Evolutionary conservation across 2,888 invertebrate genomes (phyloP), one percentile per base, ranked within the genome.

Genomic region (Baronia brevicornis): DNA sequence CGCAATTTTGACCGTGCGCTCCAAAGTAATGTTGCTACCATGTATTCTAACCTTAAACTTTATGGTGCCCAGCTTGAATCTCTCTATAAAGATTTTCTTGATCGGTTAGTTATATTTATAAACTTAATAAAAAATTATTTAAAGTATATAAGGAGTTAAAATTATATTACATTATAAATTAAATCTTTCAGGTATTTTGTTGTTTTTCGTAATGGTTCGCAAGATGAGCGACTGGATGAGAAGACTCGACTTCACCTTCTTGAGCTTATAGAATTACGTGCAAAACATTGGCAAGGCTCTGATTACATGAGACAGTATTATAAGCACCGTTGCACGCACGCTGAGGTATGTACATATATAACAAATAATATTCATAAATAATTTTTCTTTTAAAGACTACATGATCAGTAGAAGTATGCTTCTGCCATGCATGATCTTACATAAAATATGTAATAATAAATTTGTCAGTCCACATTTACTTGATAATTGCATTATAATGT

Each of bases 191-290:
- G 90, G 60, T 84, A 77, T 55, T 95, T 95, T 82, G 91, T 93
- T 55, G 90, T 92, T 60, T 93, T 95, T 73, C 90, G 95, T 54
- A 94, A 95, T 84, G 94, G 93, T 56, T 94, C 94, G 57, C 92
- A 94, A 72, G 94, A 95, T 75, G 92, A 93, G 70, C 89, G 91
- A 69, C 85, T 96, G 58, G 95, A 95, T 67, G 89, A 92, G 66
- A 89, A 92, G 73, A 93, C 94, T 57, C 89, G 96, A 74, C 88
- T 95, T 63, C 92, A 94, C 74, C 87, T 97, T 59, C 89, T 97
- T 67, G 96, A 97, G 85, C 86, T 97, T 43, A 95, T 97, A 56
- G 97, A 97, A 84, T 85, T 97, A 63, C 88, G 97, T 66, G 96
- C 96, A 42, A 93, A 93, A 77, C 90, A 92, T 62, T 97, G 97